Conservation (phyloP, 1,140 invertebrate genomes). For the Aradophagus sp. region DNA sequence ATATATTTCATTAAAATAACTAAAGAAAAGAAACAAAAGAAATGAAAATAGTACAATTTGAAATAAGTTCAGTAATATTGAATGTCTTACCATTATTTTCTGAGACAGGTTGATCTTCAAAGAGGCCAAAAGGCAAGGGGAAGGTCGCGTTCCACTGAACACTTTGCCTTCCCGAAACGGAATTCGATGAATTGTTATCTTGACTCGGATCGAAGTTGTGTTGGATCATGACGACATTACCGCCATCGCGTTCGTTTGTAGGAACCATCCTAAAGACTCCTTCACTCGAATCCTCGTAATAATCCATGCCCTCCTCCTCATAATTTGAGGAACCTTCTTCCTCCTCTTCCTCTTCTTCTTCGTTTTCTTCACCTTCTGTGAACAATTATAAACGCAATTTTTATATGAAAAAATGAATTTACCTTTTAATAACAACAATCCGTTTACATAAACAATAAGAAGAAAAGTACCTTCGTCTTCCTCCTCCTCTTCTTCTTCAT, state of each 20-base stretch:
- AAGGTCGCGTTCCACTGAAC: conserved; percentile 77
- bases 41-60: no score
- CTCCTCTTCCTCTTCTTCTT: conserved; percentile 80
- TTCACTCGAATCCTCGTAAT: conserved; percentile 74
- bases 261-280: conserved; percentile 74
- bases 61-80: no score
- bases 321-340: conserved; percentile 79
- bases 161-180: conserved; percentile 71
- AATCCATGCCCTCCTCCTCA: conserved; percentile 76
- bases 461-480: conserved; percentile 71
- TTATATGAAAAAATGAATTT: no score
- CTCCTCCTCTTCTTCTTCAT: conserved; percentile 79
- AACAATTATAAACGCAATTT: background rate
- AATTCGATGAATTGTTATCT: conserved; percentile 68
- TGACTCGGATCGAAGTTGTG: conserved; percentile 72
- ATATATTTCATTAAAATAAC: no score
- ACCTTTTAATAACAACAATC: no score
- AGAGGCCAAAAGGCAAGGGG: conserved; percentile 76
- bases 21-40: no score
- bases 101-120: conserved; percentile 75
- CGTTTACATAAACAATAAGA: no score
- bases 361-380: conserved; percentile 72
- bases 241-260: conserved; percentile 75
- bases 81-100: conserved; percentile 65
- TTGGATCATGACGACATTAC: conserved; percentile 80